These are phyloP conservation scores for Petrolisthes cinctipes DNA, from an alignment of 2,888 invertebrate genomes.

Conservation along the genomic window DNA sequence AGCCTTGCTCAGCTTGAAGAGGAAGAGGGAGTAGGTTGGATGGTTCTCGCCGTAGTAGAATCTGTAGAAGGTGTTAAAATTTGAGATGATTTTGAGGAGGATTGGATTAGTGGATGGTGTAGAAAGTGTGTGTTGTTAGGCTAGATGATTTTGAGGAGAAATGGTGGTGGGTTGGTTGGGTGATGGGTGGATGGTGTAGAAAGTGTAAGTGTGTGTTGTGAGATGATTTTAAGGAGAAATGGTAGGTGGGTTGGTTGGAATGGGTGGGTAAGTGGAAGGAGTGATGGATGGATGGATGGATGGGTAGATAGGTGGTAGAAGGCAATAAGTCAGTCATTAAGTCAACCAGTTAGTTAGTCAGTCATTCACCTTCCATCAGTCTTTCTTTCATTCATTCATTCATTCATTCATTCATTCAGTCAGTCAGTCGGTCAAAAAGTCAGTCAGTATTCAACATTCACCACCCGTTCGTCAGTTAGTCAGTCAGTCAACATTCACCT, in stretches of 20 bases:
- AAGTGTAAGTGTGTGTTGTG: background rate
- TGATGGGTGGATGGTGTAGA: background rate
- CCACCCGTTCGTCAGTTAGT: background rate
- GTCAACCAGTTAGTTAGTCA: no score
- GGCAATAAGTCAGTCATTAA: no score
- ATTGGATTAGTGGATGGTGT: background rate
- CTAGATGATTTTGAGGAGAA: background rate
- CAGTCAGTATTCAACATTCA: no score
- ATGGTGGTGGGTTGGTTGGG: background rate
- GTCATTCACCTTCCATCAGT: no score
- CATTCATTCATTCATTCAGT: no score
- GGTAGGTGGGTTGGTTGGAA: background rate
- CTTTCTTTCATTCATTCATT: no score
- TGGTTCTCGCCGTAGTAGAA: conserved; percentile 42
- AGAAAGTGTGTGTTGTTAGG: background rate
- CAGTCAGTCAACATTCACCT: background rate
- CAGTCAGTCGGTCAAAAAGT: no score
- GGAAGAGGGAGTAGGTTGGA: conserved; percentile 41
- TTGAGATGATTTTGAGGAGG: background rate
- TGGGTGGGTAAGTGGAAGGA: background rate
- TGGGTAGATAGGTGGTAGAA: no score
- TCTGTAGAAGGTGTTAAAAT: background rate
- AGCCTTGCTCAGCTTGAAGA: conserved; percentile 49
- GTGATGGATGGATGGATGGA: background rate
- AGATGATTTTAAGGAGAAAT: background rate